These are phyloP conservation scores for Cyrtodaria siliqua DNA, from an alignment of 2,888 invertebrate species.

Conservation along the genomic window DNA sequence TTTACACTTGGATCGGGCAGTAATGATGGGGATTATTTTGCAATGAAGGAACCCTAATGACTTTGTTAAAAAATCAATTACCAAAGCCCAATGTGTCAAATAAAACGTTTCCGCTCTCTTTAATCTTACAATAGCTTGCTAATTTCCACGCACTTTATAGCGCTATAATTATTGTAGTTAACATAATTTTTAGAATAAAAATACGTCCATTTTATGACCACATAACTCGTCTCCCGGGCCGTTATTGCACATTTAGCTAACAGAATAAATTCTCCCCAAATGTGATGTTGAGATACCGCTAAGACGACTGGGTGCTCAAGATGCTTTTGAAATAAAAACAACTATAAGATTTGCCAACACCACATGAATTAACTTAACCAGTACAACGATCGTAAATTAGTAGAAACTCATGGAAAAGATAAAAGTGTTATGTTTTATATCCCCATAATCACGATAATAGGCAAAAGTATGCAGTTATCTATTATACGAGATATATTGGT, in stretches of 20 bases:
- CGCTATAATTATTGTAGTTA: slow-evolving; percentile 54
- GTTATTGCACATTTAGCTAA: slow-evolving; percentile 63
- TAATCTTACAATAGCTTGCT: slow-evolving; percentile 25
- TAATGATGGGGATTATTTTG: too few species aligned
- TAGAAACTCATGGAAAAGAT: slow-evolving; percentile 44
- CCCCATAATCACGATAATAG: slow-evolving; percentile 54
- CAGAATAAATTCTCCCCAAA: slow-evolving; percentile 49
- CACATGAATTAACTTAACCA: slow-evolving; percentile 10
- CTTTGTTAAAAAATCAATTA: too few species aligned
- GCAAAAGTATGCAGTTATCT: slow-evolving; percentile 35
- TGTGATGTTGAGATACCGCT: slow-evolving; percentile 37
- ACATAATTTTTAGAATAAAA: slow-evolving; percentile 46
- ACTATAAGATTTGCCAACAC: slow-evolving; percentile 1
- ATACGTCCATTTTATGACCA: slow-evolving; percentile 58
- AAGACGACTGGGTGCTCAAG: slow-evolving; percentile 16
- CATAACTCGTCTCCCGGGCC: slow-evolving; percentile 54
- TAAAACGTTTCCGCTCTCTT: slow-evolving; percentile 5
- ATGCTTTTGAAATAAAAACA: slow-evolving; percentile 16
- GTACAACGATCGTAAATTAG: slow-evolving; percentile 29
- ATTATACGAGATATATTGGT: slow-evolving; percentile 10
- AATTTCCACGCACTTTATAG: slow-evolving; percentile 33
- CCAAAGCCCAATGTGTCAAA: slow-evolving; percentile 6
- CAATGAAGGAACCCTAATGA: too few species aligned
- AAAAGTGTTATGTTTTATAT: slow-evolving; percentile 61
- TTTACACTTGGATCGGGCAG: too few species aligned